Base-by-base conservation (phyloP, 2,113 vertebrate genomes). In the Gobio gobio region DNA sequence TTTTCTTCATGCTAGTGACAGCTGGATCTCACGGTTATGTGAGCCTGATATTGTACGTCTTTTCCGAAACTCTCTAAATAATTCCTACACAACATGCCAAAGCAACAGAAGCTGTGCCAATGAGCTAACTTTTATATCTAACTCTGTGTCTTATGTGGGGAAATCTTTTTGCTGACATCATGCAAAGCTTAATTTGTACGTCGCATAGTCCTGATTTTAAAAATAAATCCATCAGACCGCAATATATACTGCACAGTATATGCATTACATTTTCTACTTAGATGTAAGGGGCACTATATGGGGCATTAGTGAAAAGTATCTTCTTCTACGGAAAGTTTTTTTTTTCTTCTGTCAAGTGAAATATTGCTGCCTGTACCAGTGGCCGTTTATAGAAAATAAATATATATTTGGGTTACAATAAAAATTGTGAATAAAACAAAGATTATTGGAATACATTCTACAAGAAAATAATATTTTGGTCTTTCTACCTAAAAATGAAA, bases 31-130 rank as follows among this genome's bases (percentile, higher is more conserved):
- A 78, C 16, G 20, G 24, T 54, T 13, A 54, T 43, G 51, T 22
- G 33, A 85, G 45, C 64, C 2, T 82, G 47, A 70, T 72, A 22
- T 85, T 83, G 77, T 82, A 54, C 10, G 14, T 72, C n/a, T 81
- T 83, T 86, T 84, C 54, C 24, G 18, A 74, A 85, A 82, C 76
- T 72, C 26, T 49, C 33, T 70, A n/a, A 78, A 66, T 87, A 51
- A 84, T 80, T 85, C 51, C 56, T 59, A 45, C 49, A 40, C 16
- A 22, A 51, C 72, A 72, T 78, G 86, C 70, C 72, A 84, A 33
- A 66, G 66, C 40, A 45, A 26, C 59, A 58, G 49, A 54, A 59
- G 47, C 56, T 40, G 29, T 74, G 29, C 68, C 70, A 74, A 47
- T 61, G 40, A 83, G 22, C 22, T 14, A 51, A 47, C 20, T 83